phyloP scores from a whole-genome alignment of 2,113 vertebrate genomes.

The Columba janthina region DNA sequence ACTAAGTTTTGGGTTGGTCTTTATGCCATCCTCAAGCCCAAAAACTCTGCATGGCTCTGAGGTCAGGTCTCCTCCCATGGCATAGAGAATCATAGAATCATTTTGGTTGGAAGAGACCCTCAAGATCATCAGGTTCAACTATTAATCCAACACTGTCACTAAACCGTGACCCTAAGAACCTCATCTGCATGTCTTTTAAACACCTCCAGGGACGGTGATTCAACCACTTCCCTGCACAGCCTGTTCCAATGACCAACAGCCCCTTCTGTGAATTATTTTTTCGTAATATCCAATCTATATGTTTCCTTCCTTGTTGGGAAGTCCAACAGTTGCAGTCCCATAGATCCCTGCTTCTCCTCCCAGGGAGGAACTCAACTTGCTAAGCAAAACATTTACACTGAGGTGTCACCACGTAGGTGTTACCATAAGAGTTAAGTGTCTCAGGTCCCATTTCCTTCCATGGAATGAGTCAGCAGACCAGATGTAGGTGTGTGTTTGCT shows the following conservation, averaged over 20 bases:
- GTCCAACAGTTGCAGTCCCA: not conserved
- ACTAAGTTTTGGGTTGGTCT: not conserved
- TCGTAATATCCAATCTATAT: too few relatives aligned
- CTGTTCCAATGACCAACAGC: too few relatives aligned
- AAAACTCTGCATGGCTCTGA: not conserved
- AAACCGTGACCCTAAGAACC: too few relatives aligned
- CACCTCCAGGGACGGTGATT: too few relatives aligned
- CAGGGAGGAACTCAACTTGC: not conserved
- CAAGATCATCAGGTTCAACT: too few relatives aligned
- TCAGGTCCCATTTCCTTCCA: not conserved
- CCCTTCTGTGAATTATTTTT: too few relatives aligned
- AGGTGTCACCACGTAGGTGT: fast-evolving
- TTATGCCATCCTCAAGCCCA: not conserved
- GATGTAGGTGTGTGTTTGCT: not conserved
- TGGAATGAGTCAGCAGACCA: not conserved
- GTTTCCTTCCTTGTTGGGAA: not conserved
- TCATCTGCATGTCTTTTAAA: too few relatives aligned
- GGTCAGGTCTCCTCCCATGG: not conserved
- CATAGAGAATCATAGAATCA: not conserved
- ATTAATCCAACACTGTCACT: too few relatives aligned
- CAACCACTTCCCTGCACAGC: too few relatives aligned
- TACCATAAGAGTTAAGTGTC: not conserved
- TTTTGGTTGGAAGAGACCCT: too few relatives aligned
- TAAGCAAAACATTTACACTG: not conserved
- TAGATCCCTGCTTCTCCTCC: not conserved